Percentiles rank a stretch among this genome's conserved stretches.
Conservation (phyloP, 2,113 vertebrate species). For the Candoia aspera region DNA sequence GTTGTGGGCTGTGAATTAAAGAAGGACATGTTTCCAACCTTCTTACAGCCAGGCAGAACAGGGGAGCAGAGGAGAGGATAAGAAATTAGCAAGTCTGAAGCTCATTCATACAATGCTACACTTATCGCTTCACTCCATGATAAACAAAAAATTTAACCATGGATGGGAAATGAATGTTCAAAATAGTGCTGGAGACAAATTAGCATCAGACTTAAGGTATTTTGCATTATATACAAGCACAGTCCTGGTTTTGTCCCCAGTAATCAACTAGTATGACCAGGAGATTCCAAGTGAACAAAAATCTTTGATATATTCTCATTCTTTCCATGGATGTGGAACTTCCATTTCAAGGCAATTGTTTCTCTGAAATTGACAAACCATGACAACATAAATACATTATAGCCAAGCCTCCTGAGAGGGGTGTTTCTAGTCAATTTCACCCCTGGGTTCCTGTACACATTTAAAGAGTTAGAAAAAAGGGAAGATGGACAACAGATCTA, state of each 20-base stretch:
- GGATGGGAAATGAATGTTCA: neutral
- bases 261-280: neutral
- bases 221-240: neutral
- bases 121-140: neutral
- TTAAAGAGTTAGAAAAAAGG: neutral
- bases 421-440: neutral
- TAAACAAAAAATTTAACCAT: neutral
- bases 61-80: neutral
- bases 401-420: neutral
- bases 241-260: neutral
- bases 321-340: neutral
- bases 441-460: neutral
- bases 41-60: neutral
- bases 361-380: neutral
- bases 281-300: neutral
- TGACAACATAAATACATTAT: neutral
- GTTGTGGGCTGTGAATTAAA: neutral
- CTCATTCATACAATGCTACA: neutral
- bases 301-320: neutral
- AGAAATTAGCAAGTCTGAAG: neutral
- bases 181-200: neutral
- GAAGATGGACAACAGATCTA: neutral
- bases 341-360: neutral
- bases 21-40: neutral
- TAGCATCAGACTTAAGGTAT: neutral